These are phyloP conservation scores for Tylochromis polylepis DNA, from an alignment of 2,113 vertebrate genomes.

Conservation along the genomic window DNA sequence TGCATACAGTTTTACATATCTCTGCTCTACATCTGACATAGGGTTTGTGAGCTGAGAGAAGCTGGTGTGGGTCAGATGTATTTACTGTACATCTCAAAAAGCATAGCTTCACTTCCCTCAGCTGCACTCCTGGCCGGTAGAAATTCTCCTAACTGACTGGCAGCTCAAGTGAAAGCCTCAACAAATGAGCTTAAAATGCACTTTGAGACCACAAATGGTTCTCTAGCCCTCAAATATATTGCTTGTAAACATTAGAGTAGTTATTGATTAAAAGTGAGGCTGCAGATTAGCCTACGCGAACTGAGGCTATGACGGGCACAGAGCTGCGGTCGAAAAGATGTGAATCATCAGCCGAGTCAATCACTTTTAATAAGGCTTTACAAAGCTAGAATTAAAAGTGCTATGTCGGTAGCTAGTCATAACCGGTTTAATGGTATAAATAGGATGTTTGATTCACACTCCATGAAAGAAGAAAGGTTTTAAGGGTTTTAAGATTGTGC, in stretches of 20 bases:
- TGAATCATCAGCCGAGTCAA: slow-evolving; percentile 16
- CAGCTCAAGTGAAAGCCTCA: slow-evolving; percentile 39
- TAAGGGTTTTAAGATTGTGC: neutral
- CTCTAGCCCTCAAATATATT: slow-evolving; percentile 31
- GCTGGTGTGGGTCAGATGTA: slow-evolving; percentile 9
- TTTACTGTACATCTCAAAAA: slow-evolving; percentile 18
- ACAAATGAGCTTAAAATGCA: slow-evolving; percentile 56
- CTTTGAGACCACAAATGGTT: slow-evolving; percentile 53
- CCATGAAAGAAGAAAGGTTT: neutral
- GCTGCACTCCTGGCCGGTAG: slow-evolving; percentile 5
- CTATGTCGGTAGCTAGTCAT: neutral
- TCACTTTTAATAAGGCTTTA: slow-evolving; percentile 33
- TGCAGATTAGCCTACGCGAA: slow-evolving; percentile 49
- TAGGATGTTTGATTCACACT: neutral
- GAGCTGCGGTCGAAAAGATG: slow-evolving; percentile 28
- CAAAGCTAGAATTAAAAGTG: slow-evolving; percentile 17
- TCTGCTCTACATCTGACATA: neutral
- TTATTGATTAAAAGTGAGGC: slow-evolving; percentile 64
- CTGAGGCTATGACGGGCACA: slow-evolving; percentile 20
- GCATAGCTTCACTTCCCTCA: slow-evolving; percentile 1
- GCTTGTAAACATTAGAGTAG: slow-evolving; percentile 59
- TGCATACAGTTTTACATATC: neutral
- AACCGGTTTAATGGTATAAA: neutral
- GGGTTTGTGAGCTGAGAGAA: neutral
- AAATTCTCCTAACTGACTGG: slow-evolving; percentile 27